Evolutionary conservation across 2,888 invertebrate species (phyloP).

Genomic region (Phorcus lineatus): DNA sequence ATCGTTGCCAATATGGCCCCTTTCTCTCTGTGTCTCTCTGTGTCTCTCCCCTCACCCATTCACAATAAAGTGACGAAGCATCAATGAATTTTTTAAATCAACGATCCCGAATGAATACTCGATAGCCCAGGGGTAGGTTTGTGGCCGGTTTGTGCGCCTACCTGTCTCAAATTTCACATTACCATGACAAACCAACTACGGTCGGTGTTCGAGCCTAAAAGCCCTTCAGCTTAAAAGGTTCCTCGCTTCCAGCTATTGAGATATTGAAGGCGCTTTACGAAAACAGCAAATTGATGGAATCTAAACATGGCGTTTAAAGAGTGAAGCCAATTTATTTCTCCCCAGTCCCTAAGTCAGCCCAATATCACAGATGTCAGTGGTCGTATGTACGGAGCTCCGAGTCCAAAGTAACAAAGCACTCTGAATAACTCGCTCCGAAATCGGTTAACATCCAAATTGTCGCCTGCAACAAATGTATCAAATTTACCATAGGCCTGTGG

Average conservation of each 20-base stretch:
- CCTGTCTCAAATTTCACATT: background rate
- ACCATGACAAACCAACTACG: background rate
- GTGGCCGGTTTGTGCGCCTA: background rate
- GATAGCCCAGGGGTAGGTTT: background rate
- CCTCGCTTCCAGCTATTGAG: background rate
- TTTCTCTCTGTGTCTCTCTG: background rate
- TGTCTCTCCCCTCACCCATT: background rate
- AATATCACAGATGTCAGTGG: background rate
- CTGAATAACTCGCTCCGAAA: no score
- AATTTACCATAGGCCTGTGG: no score
- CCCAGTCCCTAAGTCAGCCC: conserved; percentile 8
- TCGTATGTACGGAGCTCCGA: no score
- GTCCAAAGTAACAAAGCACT: no score
- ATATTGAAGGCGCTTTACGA: conserved; percentile 1
- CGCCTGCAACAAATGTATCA: no score
- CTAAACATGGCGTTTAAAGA: background rate
- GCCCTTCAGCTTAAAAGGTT: background rate
- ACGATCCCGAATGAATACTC: background rate
- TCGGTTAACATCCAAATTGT: no score
- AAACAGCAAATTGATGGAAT: conserved; percentile 10
- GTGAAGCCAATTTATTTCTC: background rate
- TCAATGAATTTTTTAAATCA: conserved; percentile 7
- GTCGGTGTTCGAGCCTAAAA: conserved; percentile 5
- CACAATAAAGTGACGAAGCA: background rate
- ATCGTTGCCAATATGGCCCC: background rate